Conservation (phyloP, 2,113 vertebrate species). For the Catagonus wagneri region DNA sequence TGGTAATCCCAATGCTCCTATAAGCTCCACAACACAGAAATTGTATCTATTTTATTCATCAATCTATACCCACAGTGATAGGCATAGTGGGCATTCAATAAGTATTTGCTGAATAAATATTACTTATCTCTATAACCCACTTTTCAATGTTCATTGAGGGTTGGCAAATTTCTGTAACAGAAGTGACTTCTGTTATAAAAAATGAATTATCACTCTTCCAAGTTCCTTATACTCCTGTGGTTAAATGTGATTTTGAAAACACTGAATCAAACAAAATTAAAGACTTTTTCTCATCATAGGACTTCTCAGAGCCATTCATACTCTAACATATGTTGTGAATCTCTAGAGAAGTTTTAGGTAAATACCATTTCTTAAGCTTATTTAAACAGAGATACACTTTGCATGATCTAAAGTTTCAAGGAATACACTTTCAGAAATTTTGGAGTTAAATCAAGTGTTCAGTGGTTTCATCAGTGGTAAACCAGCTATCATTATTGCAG, state of each 20-base stretch:
- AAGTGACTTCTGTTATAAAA: conserved; percentile 9
- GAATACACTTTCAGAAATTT: neutral
- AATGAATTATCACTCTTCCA: conserved; percentile 13
- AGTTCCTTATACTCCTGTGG: neutral
- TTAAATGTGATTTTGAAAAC: conserved; percentile 11
- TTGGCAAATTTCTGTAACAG: neutral
- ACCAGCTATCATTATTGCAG: neutral
- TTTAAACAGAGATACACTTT: neutral
- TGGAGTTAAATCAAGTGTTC: neutral
- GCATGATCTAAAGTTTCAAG: neutral
- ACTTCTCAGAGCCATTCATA: neutral
- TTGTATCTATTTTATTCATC: neutral
- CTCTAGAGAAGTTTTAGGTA: neutral
- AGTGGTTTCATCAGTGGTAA: neutral
- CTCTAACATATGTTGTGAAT: neutral
- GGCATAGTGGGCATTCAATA: neutral
- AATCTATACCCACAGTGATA: neutral
- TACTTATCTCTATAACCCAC: neutral
- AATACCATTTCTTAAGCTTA: neutral
- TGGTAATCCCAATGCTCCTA: neutral
- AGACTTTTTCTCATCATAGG: neutral
- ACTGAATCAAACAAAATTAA: neutral
- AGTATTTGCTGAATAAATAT: neutral
- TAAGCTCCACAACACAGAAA: neutral
- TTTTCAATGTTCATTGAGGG: neutral